These are phyloP conservation scores for Neoaliturus tenellus DNA, from an alignment of 2,888 invertebrate genomes.

Conservation along the genomic window DNA sequence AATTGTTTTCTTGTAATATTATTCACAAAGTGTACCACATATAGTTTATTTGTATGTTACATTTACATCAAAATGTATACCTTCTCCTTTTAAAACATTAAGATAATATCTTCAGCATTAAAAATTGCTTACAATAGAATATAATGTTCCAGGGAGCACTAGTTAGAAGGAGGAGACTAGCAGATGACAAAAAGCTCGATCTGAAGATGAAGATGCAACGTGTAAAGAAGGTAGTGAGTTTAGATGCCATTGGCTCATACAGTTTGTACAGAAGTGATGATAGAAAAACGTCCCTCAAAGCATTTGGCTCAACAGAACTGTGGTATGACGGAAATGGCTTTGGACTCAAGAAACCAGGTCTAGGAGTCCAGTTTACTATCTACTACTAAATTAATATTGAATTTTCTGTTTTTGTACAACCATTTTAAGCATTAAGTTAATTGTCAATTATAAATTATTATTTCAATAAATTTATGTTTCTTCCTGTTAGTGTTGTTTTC, in stretches of 20 bases:
- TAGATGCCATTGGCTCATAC: slow-evolving; percentile 54
- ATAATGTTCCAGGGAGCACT: not conserved
- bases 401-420: not conserved
- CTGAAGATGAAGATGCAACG: slow-evolving; percentile 54
- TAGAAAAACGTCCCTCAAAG: slow-evolving; percentile 46
- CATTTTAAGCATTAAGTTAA: not conserved
- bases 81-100: too few species aligned
- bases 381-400: slow-evolving; percentile 36
- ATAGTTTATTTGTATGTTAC: too few species aligned
- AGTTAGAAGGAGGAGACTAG: slow-evolving; percentile 34
- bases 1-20: too few species aligned
- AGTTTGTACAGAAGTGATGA: slow-evolving; percentile 50
- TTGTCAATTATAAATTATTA: not conserved
- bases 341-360: slow-evolving; percentile 50
- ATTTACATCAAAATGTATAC: too few species aligned
- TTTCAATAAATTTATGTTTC: not conserved
- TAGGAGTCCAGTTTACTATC: slow-evolving; percentile 54
- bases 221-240: slow-evolving; percentile 48
- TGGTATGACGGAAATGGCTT: slow-evolving; percentile 54
- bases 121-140: too few species aligned
- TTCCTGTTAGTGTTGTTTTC: too few species aligned
- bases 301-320: slow-evolving; percentile 47
- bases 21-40: too few species aligned
- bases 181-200: slow-evolving; percentile 52
- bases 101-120: too few species aligned